These are phyloP conservation scores for Polypedilum pembai DNA, from an alignment of 1,140 invertebrate species.

Conservation along the genomic window DNA sequence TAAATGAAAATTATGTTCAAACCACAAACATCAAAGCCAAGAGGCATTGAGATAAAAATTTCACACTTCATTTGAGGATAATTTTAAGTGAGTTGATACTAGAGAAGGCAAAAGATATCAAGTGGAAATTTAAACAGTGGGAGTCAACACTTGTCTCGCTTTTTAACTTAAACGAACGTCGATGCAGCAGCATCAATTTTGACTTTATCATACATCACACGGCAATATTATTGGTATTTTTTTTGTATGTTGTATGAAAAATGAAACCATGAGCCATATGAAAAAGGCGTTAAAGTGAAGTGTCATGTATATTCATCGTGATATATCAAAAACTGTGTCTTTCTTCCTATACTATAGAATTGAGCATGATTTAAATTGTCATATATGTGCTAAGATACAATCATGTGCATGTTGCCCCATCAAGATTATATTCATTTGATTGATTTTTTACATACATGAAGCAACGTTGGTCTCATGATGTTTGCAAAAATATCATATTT, in stretches of 20 bases:
- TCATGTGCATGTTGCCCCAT: not conserved
- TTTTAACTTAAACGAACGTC: slow-evolving; percentile 3
- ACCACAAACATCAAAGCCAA: not conserved
- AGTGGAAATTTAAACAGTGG: slow-evolving; percentile 3
- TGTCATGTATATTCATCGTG: slow-evolving; percentile 22
- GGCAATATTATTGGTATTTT: not conserved
- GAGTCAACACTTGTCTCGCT: slow-evolving; percentile 2
- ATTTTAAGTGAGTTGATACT: not conserved
- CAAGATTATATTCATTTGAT: not conserved
- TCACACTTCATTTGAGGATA: slow-evolving; percentile 6
- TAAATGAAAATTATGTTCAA: slow-evolving; percentile 4
- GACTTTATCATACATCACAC: not conserved
- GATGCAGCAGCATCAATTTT: not conserved
- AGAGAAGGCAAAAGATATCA: not conserved
- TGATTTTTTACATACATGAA: not conserved
- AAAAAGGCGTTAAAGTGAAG: slow-evolving; percentile 26
- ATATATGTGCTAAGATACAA: not conserved
- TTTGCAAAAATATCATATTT: no score
- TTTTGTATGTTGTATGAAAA: not conserved
- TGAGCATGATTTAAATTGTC: not conserved
- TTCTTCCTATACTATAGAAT: not conserved
- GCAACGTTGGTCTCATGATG: no score
- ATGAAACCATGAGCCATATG: not conserved
- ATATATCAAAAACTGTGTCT: slow-evolving; percentile 12
- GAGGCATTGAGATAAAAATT: not conserved